These are phyloP conservation scores for Nomada ruficornis DNA, from an alignment of 2,888 invertebrate genomes.

Conservation along the genomic window DNA sequence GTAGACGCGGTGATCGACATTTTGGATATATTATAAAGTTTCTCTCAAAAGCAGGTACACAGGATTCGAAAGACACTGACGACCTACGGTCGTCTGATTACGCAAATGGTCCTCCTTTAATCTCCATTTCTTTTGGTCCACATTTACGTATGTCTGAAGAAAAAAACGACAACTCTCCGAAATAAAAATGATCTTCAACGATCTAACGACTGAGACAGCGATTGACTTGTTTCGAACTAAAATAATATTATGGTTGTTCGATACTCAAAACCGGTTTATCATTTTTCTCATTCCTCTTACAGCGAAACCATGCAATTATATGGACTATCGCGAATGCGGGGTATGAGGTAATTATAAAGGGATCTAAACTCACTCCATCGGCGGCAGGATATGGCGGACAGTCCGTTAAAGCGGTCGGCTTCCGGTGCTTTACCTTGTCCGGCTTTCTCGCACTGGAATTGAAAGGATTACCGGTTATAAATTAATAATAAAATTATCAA, in stretches of 20 bases:
- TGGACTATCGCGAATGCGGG: not conserved
- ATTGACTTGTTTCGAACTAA: not conserved
- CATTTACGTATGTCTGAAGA: slow-evolving; percentile 52
- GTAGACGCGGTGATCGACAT: slow-evolving; percentile 75
- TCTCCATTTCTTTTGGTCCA: slow-evolving; percentile 53
- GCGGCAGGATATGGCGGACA: not conserved
- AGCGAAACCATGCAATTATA: not conserved
- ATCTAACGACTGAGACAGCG: not conserved
- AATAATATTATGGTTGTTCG: not conserved
- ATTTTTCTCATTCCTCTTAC: not conserved
- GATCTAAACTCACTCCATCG: slow-evolving; percentile 42
- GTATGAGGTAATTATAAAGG: slow-evolving; percentile 14
- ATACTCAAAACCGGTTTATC: not conserved
- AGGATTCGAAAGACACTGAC: slow-evolving; percentile 35
- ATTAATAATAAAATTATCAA: not conserved
- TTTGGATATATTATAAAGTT: slow-evolving; percentile 23
- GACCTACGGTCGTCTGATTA: slow-evolving; percentile 60
- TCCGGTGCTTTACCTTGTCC: slow-evolving; percentile 3
- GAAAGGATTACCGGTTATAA: not conserved
- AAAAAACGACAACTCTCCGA: slow-evolving; percentile 3
- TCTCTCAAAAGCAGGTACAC: slow-evolving; percentile 38
- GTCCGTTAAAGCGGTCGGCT: slow-evolving; percentile 11
- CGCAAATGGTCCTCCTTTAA: slow-evolving; percentile 38
- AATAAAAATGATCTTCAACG: not conserved
- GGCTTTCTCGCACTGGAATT: slow-evolving; percentile 9